These are phyloP conservation scores for Nixonia krombeini DNA, from an alignment of 1,140 invertebrate genomes.

Conservation along the genomic window DNA sequence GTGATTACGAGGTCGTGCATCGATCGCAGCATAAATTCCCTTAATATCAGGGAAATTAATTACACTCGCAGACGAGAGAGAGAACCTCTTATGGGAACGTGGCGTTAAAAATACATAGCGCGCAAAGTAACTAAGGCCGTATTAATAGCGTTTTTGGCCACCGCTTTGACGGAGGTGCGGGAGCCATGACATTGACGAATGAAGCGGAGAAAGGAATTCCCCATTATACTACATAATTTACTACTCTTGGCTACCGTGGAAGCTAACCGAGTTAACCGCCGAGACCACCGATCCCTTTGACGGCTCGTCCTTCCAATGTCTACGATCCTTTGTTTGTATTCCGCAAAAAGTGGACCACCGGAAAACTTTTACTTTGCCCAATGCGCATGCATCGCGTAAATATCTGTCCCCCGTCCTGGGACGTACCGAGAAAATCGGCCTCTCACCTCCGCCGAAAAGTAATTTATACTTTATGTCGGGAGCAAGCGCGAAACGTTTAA, in stretches of 20 bases:
- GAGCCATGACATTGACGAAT: slow-evolving; percentile 64
- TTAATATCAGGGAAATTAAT: slow-evolving; percentile 43
- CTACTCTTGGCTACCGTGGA: slow-evolving; percentile 38
- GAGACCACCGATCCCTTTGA: slow-evolving; percentile 48
- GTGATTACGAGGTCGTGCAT: slow-evolving; percentile 23
- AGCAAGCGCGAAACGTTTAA: slow-evolving; percentile 32
- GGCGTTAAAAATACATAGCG: slow-evolving; percentile 53
- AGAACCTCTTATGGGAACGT: too few species aligned
- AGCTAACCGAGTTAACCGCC: slow-evolving; percentile 56
- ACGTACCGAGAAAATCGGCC: slow-evolving; percentile 20
- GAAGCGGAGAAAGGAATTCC: slow-evolving; percentile 55
- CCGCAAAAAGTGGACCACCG: slow-evolving; percentile 47
- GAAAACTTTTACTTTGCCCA: slow-evolving; percentile 14
- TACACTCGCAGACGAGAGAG: slow-evolving; percentile 25
- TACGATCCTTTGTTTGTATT: slow-evolving; percentile 46
- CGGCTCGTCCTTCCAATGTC: slow-evolving; percentile 31
- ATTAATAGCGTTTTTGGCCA: slow-evolving; percentile 45
- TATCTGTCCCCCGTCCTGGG: background rate
- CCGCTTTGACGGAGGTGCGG: slow-evolving; percentile 39
- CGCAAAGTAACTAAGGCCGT: slow-evolving; percentile 44
- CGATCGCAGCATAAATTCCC: slow-evolving; percentile 36
- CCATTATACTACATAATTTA: slow-evolving; percentile 66
- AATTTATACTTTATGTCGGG: slow-evolving; percentile 30
- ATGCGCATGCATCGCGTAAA: background rate
- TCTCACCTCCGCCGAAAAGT: slow-evolving; percentile 4